Percentiles rank a stretch among this genome's conserved stretches.
These are phyloP conservation scores for Clupea harengus DNA, from an alignment of 2,113 vertebrate genomes.

Conservation along the genomic window DNA sequence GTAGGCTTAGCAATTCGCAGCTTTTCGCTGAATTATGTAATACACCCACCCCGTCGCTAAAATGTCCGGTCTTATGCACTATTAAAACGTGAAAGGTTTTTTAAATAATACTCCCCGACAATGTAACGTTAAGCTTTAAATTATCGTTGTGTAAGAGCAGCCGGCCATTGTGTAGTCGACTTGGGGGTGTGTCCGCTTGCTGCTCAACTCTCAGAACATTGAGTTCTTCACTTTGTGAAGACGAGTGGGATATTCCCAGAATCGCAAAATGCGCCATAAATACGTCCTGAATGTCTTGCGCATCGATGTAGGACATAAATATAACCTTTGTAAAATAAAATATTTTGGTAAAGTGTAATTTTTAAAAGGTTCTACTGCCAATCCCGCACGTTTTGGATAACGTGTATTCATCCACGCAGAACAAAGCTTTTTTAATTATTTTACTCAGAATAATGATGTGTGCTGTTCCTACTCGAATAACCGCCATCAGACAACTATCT, in stretches of 20 bases:
- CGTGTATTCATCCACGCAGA: neutral
- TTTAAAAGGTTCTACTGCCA: too few relatives aligned
- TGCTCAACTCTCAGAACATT: conserved; percentile 1
- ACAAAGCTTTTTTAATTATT: neutral
- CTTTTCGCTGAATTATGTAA: neutral
- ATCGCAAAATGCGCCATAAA: neutral
- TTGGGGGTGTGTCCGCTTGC: neutral
- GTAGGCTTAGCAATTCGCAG: neutral
- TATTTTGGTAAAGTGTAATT: neutral
- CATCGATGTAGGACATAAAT: neutral
- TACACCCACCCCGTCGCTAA: neutral
- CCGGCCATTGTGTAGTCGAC: neutral
- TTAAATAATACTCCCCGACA: neutral
- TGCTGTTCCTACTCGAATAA: neutral
- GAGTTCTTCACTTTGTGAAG: neutral
- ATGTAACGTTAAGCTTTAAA: neutral
- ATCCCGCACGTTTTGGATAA: neutral
- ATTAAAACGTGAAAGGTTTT: neutral
- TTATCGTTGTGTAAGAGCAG: neutral
- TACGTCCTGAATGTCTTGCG: neutral
- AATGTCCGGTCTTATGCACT: neutral
- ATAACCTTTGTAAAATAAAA: neutral
- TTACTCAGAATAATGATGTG: neutral
- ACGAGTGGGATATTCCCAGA: neutral
- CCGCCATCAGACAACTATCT: neutral